Evolutionary conservation across 2,113 vertebrate genomes (phyloP), one percentile per base, ranked within the genome.

Genomic region (Paradoxurus hermaphroditus): DNA sequence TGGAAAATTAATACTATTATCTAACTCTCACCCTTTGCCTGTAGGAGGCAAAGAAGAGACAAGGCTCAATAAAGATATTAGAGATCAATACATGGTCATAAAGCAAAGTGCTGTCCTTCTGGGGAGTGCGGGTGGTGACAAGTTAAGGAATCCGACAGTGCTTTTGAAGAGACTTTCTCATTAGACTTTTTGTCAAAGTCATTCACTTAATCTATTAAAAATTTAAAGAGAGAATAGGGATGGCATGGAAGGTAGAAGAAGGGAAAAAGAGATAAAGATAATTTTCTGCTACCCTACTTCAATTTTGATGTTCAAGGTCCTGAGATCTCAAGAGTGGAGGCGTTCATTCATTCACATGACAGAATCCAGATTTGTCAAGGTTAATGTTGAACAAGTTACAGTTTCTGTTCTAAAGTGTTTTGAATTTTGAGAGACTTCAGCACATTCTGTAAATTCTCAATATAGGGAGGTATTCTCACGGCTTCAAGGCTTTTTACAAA

Each of bases 1-100:
- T 99, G 98, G 98, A 99, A 99, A 99, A 99, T 99, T 98, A 99
- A 99, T 98, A 98, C 98, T 98, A 98, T 99, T 98, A 99, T 99
- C 98, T 98, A 98, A 98, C 94, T 98, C 97, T 98, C 98, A 98
- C 98, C 98, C 98, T 98, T 98, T 98, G 98, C 98, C 99, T 98
- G 95, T 98, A 98, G 98, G 98, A 98, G 92, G 97, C 97, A 98
- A 97, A 98, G 91, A 94, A 96, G 97, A 98, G 96, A 98, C 94
- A 98, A 98, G 95, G 93, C 97, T 98, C 95, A 92, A 97, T 97
- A 97, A 99, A 98, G 86, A 98, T 97, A 93, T 84, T 91, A 97
- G 77, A 97, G 98, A 98, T 99, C 98, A 97, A 99, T 99, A 98
- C 85, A 79, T 3, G 88, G 98, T 93, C 98, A 97, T 94, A 15